These are phyloP conservation scores for Centropus unirufus DNA, from an alignment of 2,113 vertebrate species.

Conservation along the genomic window DNA sequence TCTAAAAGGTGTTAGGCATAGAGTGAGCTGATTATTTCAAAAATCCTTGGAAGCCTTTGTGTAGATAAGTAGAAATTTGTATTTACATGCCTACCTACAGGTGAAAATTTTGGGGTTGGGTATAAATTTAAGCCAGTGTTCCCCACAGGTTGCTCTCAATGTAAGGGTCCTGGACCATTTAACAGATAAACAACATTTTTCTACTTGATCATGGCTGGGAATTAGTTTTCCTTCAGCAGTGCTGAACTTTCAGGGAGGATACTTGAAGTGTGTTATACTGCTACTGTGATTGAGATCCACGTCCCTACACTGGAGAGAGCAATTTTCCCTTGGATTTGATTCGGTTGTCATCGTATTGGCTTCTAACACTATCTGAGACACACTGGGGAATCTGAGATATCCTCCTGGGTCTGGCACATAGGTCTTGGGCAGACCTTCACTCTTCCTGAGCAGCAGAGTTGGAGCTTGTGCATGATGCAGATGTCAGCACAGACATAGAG, in stretches of 20 bases:
- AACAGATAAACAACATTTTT: not conserved
- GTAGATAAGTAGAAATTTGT: not conserved
- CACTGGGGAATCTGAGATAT: not conserved
- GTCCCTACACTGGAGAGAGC: not conserved
- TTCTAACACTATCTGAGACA: not conserved
- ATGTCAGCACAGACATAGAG: not conserved
- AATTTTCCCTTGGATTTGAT: not conserved
- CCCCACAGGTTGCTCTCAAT: not conserved
- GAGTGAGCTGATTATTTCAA: not conserved
- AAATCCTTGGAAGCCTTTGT: not conserved
- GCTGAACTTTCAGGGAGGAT: not conserved
- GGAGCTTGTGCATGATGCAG: not conserved
- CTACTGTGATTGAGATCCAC: not conserved
- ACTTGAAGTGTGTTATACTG: rapidly evolving
- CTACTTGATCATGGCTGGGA: not conserved
- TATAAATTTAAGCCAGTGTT: not conserved
- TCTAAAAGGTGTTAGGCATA: not conserved
- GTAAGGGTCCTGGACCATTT: not conserved
- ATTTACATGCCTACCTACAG: not conserved
- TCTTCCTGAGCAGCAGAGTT: not conserved
- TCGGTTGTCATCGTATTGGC: not conserved
- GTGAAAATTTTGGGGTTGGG: not conserved
- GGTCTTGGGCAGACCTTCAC: not conserved
- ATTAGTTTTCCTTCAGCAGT: not conserved
- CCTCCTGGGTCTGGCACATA: not conserved